These are phyloP conservation scores for Nothocercus julius DNA, from an alignment of 2,113 vertebrate species.

Conservation along the genomic window DNA sequence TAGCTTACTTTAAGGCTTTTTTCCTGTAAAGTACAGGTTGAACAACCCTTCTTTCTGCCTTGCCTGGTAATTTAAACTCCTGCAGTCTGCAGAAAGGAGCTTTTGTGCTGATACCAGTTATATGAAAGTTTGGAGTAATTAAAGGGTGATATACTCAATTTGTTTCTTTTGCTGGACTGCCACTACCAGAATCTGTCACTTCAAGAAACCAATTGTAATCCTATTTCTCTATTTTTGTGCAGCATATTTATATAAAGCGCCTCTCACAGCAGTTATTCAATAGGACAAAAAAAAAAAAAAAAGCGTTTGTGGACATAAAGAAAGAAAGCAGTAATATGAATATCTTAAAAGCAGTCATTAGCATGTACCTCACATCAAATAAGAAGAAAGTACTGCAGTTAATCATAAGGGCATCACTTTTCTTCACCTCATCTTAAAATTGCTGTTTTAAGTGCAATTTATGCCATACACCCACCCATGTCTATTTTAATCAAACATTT, in stretches of 20 bases:
- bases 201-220: background rate
- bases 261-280: background rate
- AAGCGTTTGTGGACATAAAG: constrained; percentile 16
- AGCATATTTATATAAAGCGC: background rate
- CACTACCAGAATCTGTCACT: background rate
- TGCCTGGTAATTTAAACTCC: background rate
- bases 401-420: constrained; percentile 24
- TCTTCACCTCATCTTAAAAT: background rate
- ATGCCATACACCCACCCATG: background rate
- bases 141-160: background rate
- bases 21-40: background rate
- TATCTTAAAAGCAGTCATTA: constrained; percentile 12
- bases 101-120: background rate
- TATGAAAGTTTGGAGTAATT: background rate
- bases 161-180: background rate
- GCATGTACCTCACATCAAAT: background rate
- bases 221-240: background rate
- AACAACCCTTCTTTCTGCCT: background rate
- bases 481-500: constrained; percentile 62
- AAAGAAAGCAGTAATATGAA: background rate
- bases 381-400: constrained; percentile 7
- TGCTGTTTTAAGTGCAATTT: constrained; percentile 42
- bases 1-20: background rate
- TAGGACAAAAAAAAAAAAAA: background rate
- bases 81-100: background rate